Evolutionary conservation across 1,140 invertebrate species (phyloP).

Genomic region (Sminthurinus signatus): DNA sequence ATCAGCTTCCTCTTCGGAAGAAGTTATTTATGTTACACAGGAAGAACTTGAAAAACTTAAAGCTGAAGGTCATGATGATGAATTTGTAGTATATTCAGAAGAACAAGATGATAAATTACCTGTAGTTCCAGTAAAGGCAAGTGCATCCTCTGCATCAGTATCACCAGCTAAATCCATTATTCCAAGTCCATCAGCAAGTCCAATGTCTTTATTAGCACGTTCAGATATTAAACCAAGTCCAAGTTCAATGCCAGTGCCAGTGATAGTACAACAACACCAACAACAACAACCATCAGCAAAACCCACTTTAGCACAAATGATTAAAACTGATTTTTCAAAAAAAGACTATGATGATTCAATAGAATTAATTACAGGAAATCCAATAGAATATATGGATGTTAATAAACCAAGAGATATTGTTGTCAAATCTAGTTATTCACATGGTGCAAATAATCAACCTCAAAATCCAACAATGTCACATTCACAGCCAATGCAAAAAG

Average conservation of each 20-base stretch:
- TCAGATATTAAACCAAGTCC: neutral
- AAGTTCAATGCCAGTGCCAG: neutral
- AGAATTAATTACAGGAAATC: constrained; percentile 24
- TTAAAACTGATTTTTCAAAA: neutral
- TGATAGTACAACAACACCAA: constrained; percentile 2
- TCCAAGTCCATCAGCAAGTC: neutral
- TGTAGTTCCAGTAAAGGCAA: neutral
- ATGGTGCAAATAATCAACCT: constrained; percentile 5
- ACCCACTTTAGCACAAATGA: neutral
- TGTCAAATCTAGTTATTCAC: constrained; percentile 32
- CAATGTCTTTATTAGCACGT: neutral
- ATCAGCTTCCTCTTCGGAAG: constrained; percentile 21
- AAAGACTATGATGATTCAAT: constrained; percentile 19
- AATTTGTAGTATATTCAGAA: constrained; percentile 30
- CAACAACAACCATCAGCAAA: neutral
- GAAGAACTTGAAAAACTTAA: constrained; percentile 38
- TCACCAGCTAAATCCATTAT: constrained; percentile 8
- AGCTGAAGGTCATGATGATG: constrained; percentile 31
- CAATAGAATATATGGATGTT: constrained; percentile 11
- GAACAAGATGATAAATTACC: constrained; percentile 21
- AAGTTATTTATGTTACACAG: constrained; percentile 37
- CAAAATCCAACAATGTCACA: neutral
- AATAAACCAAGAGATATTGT: constrained; percentile 25
- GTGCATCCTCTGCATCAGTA: neutral
- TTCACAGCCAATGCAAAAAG: neutral